Percentiles rank a stretch among this genome's conserved stretches.
Evolutionary conservation across 2,888 invertebrate genomes (phyloP).

Genomic region (Deroplatys truncata): DNA sequence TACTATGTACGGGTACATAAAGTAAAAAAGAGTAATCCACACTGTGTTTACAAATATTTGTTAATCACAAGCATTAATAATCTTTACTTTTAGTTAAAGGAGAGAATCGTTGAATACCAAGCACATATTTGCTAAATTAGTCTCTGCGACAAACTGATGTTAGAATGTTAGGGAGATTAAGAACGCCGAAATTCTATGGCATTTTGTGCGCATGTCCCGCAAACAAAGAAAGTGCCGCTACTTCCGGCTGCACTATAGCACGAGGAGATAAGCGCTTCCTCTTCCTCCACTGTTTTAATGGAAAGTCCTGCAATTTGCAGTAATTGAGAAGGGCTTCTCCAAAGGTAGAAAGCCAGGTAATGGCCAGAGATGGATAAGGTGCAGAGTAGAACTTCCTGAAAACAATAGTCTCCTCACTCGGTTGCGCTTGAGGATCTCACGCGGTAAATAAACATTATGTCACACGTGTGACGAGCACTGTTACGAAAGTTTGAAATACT

Average conservation of each 20-base stretch:
- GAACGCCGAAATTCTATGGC: too few species aligned
- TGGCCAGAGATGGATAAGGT: neutral
- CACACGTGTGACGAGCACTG: neutral
- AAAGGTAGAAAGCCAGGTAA: neutral
- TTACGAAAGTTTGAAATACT: neutral
- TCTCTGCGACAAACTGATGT: too few species aligned
- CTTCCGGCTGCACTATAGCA: neutral
- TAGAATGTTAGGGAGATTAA: too few species aligned
- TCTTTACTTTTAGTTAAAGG: too few species aligned
- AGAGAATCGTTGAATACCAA: too few species aligned
- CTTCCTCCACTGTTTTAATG: neutral
- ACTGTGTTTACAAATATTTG: too few species aligned
- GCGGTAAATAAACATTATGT: neutral
- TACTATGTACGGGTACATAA: too few species aligned
- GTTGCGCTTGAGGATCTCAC: neutral
- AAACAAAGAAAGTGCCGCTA: neutral
- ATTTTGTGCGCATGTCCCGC: neutral
- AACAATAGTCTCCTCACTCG: neutral
- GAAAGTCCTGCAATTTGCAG: neutral
- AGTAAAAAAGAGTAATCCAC: too few species aligned
- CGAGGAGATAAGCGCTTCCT: neutral
- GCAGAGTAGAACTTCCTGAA: neutral
- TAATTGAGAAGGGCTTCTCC: neutral
- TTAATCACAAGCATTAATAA: too few species aligned
- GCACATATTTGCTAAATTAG: too few species aligned